phyloP scores from a whole-genome alignment of 2,888 invertebrate genomes.

The Oxystoma pomonae region DNA sequence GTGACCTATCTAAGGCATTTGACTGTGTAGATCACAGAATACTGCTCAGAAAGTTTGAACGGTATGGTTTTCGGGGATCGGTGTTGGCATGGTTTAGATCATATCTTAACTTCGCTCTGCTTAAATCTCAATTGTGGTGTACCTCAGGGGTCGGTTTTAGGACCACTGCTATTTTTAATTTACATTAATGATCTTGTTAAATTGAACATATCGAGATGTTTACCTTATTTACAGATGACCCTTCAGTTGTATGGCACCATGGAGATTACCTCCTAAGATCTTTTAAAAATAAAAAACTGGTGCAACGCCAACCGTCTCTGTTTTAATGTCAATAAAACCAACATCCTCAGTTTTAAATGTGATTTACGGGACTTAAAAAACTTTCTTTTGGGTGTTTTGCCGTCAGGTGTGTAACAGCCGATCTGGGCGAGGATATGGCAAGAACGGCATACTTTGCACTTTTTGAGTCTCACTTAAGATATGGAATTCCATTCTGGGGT shows the following conservation, averaged over 20 bases:
- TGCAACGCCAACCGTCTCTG: background rate
- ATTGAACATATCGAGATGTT: no score
- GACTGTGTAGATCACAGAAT: no score
- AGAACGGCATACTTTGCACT: background rate
- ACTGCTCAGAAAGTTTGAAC: background rate
- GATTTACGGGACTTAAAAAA: no score
- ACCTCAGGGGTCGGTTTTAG: background rate
- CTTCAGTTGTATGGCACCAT: background rate
- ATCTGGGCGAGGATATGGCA: background rate
- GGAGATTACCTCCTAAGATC: background rate
- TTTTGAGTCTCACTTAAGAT: background rate
- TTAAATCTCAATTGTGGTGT: background rate
- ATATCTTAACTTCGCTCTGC: background rate
- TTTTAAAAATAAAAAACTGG: background rate
- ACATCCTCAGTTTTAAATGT: no score
- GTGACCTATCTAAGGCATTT: background rate
- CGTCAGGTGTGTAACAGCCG: background rate
- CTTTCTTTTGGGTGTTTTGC: background rate
- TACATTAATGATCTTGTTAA: no score
- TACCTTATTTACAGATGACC: background rate
- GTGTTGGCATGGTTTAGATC: background rate
- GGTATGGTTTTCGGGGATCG: background rate
- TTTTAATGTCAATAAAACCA: background rate
- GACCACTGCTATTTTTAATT: background rate
- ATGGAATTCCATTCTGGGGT: background rate